A percentile compares a stretch with the other conserved stretches of the same genome.
Conservation (phyloP, 2,888 invertebrate genomes). For the Lasiommata megera region DNA sequence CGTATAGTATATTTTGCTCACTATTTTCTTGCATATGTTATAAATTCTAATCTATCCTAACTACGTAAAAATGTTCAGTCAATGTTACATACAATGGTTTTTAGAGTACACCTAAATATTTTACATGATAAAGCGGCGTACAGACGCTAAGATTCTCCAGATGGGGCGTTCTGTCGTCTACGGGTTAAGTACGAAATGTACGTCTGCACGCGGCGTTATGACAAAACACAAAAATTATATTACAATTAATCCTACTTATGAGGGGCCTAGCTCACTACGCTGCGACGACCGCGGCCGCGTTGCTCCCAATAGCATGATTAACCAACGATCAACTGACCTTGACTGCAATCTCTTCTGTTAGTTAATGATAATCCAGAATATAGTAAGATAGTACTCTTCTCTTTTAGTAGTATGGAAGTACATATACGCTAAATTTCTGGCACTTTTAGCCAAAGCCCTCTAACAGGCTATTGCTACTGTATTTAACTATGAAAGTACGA, state of each 20-base stretch:
- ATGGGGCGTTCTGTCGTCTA: constrained; percentile 27
- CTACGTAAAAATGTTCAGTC: constrained; percentile 80
- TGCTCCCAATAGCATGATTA: too few relatives aligned
- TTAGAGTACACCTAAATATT: constrained; percentile 57
- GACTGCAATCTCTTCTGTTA: too few relatives aligned
- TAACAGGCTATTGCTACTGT: too few relatives aligned
- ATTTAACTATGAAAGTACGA: too few relatives aligned
- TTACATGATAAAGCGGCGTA: constrained; percentile 38
- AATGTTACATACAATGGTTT: constrained; percentile 79
- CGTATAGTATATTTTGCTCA: constrained; percentile 24
- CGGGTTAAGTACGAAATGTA: constrained; percentile 46
- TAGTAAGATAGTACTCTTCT: too few relatives aligned
- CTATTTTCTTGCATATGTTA: constrained; percentile 34
- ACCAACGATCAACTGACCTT: too few relatives aligned
- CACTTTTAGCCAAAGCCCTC: too few relatives aligned
- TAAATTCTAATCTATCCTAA: constrained; percentile 65
- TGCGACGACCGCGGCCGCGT: too few relatives aligned
- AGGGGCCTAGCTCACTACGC: too few relatives aligned
- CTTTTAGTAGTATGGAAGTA: too few relatives aligned
- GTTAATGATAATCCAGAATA: too few relatives aligned
- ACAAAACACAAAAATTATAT: constrained; percentile 23
- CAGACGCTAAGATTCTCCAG: constrained; percentile 42
- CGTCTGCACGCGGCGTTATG: constrained; percentile 43
- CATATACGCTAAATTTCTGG: too few relatives aligned
- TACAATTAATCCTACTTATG: neutral